A percentile compares a stretch with the other conserved stretches of the same genome.
These are phyloP conservation scores for Hydrophis major DNA, from an alignment of 2,797 vertebrate genomes.

Conservation along the genomic window DNA sequence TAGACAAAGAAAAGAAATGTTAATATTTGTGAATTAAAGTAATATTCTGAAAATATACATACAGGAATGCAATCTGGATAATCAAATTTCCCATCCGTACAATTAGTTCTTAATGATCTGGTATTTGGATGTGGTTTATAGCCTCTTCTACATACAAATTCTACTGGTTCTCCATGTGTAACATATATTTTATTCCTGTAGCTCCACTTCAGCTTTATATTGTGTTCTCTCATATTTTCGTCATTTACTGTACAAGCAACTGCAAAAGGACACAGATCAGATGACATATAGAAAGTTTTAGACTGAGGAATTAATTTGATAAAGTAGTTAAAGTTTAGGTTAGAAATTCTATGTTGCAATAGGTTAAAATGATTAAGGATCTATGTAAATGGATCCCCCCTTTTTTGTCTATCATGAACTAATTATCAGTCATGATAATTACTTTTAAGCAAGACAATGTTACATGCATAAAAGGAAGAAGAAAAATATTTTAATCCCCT, in stretches of 20 bases:
- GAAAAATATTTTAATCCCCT: not conserved
- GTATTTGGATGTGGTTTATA: not conserved
- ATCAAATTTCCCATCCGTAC: not conserved
- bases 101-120: not conserved
- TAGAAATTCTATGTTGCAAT: not conserved
- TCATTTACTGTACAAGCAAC: not conserved
- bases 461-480: not conserved
- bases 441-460: too few relatives aligned
- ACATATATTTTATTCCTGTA: not conserved
- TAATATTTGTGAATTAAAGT: not conserved
- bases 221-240: not conserved
- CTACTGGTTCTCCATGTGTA: fast-evolving
- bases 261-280: not conserved
- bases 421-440: not conserved
- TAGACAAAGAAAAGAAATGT: not conserved
- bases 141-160: not conserved
- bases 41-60: not conserved
- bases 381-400: not conserved
- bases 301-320: not conserved
- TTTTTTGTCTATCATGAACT: not conserved
- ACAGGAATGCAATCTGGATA: not conserved
- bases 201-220: fast-evolving
- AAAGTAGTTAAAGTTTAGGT: not conserved
- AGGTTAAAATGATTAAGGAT: not conserved
- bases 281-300: not conserved